A percentile compares a stretch with the other conserved stretches of the same genome.
Conservation (phyloP, 2,888 invertebrate genomes). For the Biston betularia region DNA sequence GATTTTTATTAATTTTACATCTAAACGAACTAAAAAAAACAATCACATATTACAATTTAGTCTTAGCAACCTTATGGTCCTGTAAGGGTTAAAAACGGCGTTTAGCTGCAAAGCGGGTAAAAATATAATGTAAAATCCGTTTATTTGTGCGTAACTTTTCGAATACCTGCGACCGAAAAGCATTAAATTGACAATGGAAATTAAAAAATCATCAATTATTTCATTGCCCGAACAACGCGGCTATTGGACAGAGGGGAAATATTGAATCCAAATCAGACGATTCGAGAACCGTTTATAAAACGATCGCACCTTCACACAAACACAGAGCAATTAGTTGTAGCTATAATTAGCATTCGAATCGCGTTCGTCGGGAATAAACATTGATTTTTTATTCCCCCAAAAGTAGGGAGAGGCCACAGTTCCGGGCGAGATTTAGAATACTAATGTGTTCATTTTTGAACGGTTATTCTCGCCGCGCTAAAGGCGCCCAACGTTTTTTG, state of each 20-base stretch:
- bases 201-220: conserved; percentile 54
- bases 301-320: conserved; percentile 70
- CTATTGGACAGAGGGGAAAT: conserved; percentile 51
- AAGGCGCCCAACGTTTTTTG: conserved; percentile 84
- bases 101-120: conserved; percentile 13
- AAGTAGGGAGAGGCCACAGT: conserved; percentile 72
- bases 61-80: no score
- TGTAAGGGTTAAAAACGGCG: no score
- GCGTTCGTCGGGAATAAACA: conserved; percentile 82
- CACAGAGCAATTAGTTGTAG: conserved; percentile 80
- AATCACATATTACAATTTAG: no score
- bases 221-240: conserved; percentile 49
- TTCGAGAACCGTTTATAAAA: conserved; percentile 61
- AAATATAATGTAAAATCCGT: conserved; percentile 26
- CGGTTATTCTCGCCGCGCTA: conserved; percentile 83
- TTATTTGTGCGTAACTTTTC: conserved; percentile 30
- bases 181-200: conserved; percentile 44
- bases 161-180: conserved; percentile 20
- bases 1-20: no score
- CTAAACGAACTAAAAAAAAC: no score
- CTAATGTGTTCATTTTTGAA: conserved; percentile 85
- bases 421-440: conserved; percentile 76
- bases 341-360: conserved; percentile 82
- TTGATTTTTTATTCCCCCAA: conserved; percentile 85
- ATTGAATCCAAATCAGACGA: conserved; percentile 55